phyloP scores from a whole-genome alignment of 2,888 invertebrate genomes.

The Pilophorus perplexus region DNA sequence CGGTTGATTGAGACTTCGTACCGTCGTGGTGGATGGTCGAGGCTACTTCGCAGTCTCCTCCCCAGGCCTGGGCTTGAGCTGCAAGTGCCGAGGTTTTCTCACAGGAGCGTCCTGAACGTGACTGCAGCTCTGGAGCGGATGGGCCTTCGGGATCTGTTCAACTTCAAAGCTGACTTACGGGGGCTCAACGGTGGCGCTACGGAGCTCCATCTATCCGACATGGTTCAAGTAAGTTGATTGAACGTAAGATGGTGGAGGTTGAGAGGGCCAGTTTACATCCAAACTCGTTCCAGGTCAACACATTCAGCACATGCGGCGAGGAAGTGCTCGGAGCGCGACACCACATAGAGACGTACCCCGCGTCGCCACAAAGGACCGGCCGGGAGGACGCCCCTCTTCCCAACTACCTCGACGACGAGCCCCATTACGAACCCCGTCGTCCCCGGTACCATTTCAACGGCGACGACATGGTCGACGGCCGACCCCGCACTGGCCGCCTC shows the following conservation, averaged over 20 bases:
- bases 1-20: slow-evolving; percentile 66
- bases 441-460: slow-evolving; percentile 54
- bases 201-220: slow-evolving; percentile 78
- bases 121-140: slow-evolving; percentile 73
- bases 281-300: slow-evolving; percentile 61
- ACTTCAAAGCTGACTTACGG: slow-evolving; percentile 73
- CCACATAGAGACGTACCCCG: slow-evolving; percentile 78
- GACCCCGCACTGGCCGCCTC: slow-evolving; percentile 50
- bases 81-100: slow-evolving; percentile 72
- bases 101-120: slow-evolving; percentile 74
- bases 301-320: slow-evolving; percentile 79
- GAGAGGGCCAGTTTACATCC: too few relatives aligned
- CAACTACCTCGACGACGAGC: slow-evolving; percentile 46
- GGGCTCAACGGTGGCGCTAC: slow-evolving; percentile 77
- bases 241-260: not conserved
- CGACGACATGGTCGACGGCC: slow-evolving; percentile 19
- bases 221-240: slow-evolving; percentile 61
- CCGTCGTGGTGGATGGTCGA: slow-evolving; percentile 69
- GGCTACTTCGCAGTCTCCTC: slow-evolving; percentile 68
- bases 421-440: slow-evolving; percentile 10
- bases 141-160: slow-evolving; percentile 78
- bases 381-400: slow-evolving; percentile 47
- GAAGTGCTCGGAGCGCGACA: slow-evolving; percentile 70
- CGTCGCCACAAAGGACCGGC: slow-evolving; percentile 57
- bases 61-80: slow-evolving; percentile 75